Evolutionary conservation across 2,888 invertebrate species (phyloP).

Genomic region (Drosophila prostipennis): DNA sequence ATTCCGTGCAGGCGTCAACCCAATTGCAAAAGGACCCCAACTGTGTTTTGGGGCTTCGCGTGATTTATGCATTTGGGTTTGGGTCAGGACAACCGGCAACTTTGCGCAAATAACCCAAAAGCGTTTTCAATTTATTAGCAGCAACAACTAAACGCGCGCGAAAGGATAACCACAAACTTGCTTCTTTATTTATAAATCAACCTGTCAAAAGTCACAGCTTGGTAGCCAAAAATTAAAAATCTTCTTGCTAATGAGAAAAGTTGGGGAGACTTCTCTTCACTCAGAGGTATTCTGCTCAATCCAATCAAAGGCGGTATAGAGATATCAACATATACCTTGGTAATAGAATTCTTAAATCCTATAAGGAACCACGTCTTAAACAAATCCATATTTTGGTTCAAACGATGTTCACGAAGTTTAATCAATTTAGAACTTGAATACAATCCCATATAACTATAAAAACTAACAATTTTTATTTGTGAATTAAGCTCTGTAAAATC

Average conservation of each 20-base stretch:
- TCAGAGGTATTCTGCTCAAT: constrained; percentile 2
- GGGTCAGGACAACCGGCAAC: constrained; percentile 48
- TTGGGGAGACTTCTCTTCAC: constrained; percentile 7
- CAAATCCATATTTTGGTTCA: no score
- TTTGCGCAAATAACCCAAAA: constrained; percentile 61
- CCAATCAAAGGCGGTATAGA: constrained; percentile 14
- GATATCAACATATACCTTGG: no score
- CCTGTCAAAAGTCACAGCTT: constrained; percentile 30
- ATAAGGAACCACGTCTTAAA: no score
- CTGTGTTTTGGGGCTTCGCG: constrained; percentile 51
- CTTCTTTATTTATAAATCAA: constrained; percentile 37
- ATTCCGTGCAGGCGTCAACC: constrained; percentile 49
- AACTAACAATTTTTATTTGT: no score
- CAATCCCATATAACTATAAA: no score
- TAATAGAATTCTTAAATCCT: no score
- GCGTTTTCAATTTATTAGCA: constrained; percentile 64
- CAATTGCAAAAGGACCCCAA: constrained; percentile 29
- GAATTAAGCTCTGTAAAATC: no score
- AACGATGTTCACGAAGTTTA: no score
- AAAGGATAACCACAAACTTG: constrained; percentile 23
- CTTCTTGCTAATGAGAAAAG: constrained; percentile 20
- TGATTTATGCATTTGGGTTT: constrained; percentile 73
- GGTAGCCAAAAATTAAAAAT: constrained; percentile 27
- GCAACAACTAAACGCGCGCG: constrained; percentile 41
- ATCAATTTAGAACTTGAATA: no score